Conservation (phyloP, 2,113 vertebrate genomes). For the cattle (Bos taurus) region DNA sequence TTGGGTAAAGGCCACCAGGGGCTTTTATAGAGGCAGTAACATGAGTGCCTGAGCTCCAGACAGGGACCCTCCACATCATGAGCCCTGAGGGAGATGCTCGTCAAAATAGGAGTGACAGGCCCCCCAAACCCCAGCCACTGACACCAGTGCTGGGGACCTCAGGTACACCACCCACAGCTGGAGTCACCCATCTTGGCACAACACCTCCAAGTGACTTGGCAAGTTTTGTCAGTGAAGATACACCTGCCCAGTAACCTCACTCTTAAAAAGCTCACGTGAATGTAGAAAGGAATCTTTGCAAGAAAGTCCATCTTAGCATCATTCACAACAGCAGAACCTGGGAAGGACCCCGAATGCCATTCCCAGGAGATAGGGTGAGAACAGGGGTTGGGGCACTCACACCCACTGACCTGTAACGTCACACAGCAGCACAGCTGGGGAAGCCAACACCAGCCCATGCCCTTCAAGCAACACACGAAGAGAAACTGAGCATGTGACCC, state of each 20-base stretch:
- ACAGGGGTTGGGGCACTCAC: rapidly evolving
- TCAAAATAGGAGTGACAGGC: too few species aligned
- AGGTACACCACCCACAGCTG: neutral
- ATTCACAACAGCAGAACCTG: too few species aligned
- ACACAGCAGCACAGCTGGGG: rapidly evolving
- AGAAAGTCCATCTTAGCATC: rapidly evolving
- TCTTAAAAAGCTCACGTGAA: neutral
- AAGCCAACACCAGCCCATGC: neutral
- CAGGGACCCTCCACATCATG: neutral
- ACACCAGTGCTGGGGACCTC: neutral
- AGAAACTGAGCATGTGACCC: rapidly evolving
- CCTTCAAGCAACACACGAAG: neutral
- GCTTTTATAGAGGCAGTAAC: too few species aligned
- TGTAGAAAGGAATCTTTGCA: neutral
- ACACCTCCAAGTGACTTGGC: too few species aligned
- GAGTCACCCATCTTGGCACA: neutral
- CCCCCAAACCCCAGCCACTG: neutral
- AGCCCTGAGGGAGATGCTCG: neutral
- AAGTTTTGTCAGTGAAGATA: neutral
- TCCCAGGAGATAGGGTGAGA: neutral
- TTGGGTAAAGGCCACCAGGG: neutral
- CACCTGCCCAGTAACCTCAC: neutral
- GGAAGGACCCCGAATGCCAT: neutral
- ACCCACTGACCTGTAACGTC: neutral
- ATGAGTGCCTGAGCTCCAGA: rapidly evolving